Evolutionary conservation across 1,140 invertebrate species (phyloP).

Genomic region (Drosophila carrolli): DNA sequence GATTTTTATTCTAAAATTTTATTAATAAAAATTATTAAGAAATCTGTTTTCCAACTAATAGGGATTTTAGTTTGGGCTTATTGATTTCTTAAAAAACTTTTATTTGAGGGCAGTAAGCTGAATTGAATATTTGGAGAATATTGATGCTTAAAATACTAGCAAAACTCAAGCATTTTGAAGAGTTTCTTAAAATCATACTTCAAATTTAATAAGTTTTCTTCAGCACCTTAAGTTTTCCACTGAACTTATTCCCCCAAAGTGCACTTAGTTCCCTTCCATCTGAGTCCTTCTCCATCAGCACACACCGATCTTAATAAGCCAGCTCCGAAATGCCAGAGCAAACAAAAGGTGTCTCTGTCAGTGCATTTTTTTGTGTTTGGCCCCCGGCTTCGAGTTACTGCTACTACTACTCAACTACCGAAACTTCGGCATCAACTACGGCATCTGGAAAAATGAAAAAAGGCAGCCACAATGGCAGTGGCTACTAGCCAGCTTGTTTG

Average conservation of each 20-base stretch:
- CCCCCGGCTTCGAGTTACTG: slow-evolving; percentile 19
- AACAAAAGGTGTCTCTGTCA: slow-evolving; percentile 41
- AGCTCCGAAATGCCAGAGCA: slow-evolving; percentile 34
- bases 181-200: too few relatives aligned
- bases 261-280: slow-evolving; percentile 6
- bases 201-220: too few relatives aligned
- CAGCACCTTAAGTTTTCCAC: background rate
- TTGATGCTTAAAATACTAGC: too few relatives aligned
- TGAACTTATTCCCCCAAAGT: background rate
- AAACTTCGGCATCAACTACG: slow-evolving; percentile 43
- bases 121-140: too few relatives aligned
- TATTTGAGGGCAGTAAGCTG: too few relatives aligned
- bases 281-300: slow-evolving; percentile 2
- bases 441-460: slow-evolving; percentile 33
- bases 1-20: too few relatives aligned
- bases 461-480: slow-evolving; percentile 20
- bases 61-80: too few relatives aligned
- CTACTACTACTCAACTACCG: slow-evolving; percentile 39
- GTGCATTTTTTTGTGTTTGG: slow-evolving; percentile 1
- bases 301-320: slow-evolving; percentile 29
- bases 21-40: too few relatives aligned
- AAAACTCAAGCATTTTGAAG: too few relatives aligned
- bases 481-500: slow-evolving; percentile 28
- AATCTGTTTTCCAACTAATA: too few relatives aligned
- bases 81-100: too few relatives aligned